Base-by-base conservation (phyloP, 2,888 invertebrate genomes). In the Dendrolimus houi region DNA sequence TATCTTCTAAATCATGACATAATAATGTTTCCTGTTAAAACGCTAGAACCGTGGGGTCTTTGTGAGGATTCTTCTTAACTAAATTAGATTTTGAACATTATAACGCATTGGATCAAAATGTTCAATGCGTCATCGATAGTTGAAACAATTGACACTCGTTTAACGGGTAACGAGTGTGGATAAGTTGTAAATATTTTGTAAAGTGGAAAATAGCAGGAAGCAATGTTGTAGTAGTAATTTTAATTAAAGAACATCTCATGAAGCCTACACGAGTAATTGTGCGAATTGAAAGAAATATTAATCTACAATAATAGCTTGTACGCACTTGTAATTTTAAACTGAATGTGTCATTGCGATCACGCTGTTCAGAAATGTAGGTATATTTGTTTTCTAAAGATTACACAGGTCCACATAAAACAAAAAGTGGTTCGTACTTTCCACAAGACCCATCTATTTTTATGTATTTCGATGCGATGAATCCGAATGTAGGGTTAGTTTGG, bases 121-220 rank as follows among this genome's bases (percentile, higher is more conserved):
- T 47, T 47, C 47, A 9, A 47, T 47, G 47, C 41, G 17, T 54
- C n/a, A 52, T 53, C 41, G 17, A 42, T 47, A 52, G 10, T 53
- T 29, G 9, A 17, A 40, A 56, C 55, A 55, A 58, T 58, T 56
- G 55, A 55, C 55, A 10, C 55, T 42, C 47, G 53, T 55, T 52
- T 54, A 14, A 58, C 53, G 52, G 52, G 55, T 53, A 58, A 55
- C 9, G 13, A 29, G 47, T 47, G 47, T 8, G 41, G 53, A 47
- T 47, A 12, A 47, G 9, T 47, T 47, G 47, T 47, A 47, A 53
- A 55, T 53, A 53, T 52, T 53, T 54, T 47, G 42, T 55, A 55
- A 59, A 59, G 56, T 59, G 59, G 55, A 59, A 59, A 59, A 59
- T 59, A 56, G 53, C 56, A 54, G 53, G 52, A 12, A 54, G 52